Base-by-base conservation (phyloP, 2,797 vertebrate species). In the Parauchenoglanis ngamensis region DNA sequence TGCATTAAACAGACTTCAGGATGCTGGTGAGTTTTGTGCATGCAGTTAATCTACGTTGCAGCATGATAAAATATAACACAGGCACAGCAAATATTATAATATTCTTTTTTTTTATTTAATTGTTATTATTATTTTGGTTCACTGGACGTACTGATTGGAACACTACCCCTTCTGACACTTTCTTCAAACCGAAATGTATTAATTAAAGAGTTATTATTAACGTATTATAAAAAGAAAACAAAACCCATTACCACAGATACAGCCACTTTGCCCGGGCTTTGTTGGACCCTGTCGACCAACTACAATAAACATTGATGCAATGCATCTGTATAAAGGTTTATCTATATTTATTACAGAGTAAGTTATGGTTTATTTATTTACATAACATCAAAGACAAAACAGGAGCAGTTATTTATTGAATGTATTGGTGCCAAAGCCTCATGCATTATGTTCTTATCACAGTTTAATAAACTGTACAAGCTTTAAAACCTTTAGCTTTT, bases 321-420 rank as follows among this genome's bases (percentile, higher is more conserved):
- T 93, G 93, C 92, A 93, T 93, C 93, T 92, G 88, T 89, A 92
- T 91, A 90, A 90, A 87, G 86, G 89, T 88, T 90, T 67, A 89
- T 87, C 86, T 92, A 88, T 93, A 94, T 94, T 94, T 94, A 94
- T 94, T 93, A 90, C 90, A 92, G 88, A 92, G 90, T 93, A 94
- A 94, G 87, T 93, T 93, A 94, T 93, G 90, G 83, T 91, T 91
- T 89, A 94, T 94, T 94, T 94, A 94, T 94, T 94, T 91, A 93
- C 89, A 88, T 92, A 90, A 87, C 78, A 90, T 92, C 89, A 89
- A 90, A 89, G 87, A 89, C 79, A 89, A 91, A 90, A 90, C 83
- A 89, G 88, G 83, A 92, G 86, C 85, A 87, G 90, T 92, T 92
- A 93, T 93, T 94, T 94, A 94, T 94, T 91, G 79, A 89, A 89